Evolutionary conservation across 2,888 invertebrate species (phyloP), one percentile per base, ranked within the genome.

Genomic region (Zaprionus obscuricornis): DNA sequence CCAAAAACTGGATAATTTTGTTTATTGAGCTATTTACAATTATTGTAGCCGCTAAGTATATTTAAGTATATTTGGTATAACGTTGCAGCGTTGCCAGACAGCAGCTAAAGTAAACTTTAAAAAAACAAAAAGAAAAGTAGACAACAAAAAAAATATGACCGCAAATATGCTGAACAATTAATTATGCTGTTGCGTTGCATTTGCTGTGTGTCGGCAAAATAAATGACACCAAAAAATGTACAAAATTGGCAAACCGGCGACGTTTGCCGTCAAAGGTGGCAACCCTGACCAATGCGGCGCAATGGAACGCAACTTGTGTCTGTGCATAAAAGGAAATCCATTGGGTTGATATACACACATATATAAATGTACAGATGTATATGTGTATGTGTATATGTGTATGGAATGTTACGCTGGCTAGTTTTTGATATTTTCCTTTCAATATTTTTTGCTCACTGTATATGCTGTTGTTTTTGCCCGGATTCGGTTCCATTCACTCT

Each of bases 111-210:
- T n/a, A n/a, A n/a, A n/a, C n/a, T n/a, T n/a, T n/a, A n/a, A n/a
- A n/a, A n/a, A n/a, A n/a, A n/a, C n/a, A n/a, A n/a, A n/a, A n/a
- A n/a, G n/a, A n/a, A n/a, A n/a, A n/a, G 18, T 37, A 13, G 29
- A 13, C 29, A 10, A 13, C n/a, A n/a, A n/a, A n/a, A n/a, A n/a
- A n/a, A 5, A n/a, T 63, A 54, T 70, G 84, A 65, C 86, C 86
- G 47, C 77, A 66, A 43, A 82, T 74, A 52, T 74, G 51, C 31
- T 55, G 39, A 42, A 63, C 84, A 78, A 78, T 85, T 78, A 85
- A 84, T 78, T 85, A 85, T 77, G 59, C 49, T 45, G 57, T 74
- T 57, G 73, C 59, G n/a, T n/a, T n/a, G n/a, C n/a, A n/a, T n/a
- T n/a, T n/a, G n/a, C n/a, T n/a, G n/a, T n/a, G n/a, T n/a, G n/a